A percentile compares a stretch with the other conserved stretches of the same genome.
Evolutionary conservation across 2,113 vertebrate genomes (phyloP).

Genomic region (Tamias sibiricus): DNA sequence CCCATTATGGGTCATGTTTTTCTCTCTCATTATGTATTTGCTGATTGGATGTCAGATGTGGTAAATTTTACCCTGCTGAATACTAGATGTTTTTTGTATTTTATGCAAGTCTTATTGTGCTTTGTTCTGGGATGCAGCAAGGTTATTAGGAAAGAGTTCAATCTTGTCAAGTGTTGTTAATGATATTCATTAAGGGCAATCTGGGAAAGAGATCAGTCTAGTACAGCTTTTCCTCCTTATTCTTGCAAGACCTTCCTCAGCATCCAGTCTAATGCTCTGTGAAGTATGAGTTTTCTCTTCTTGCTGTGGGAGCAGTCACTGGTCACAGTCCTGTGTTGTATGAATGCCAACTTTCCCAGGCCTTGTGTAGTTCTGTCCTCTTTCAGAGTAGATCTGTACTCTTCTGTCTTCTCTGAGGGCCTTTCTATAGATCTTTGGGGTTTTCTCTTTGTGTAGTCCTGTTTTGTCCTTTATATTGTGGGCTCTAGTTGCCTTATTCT

Average conservation of each 20-base stretch:
- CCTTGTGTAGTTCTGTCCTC: neutral
- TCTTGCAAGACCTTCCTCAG: neutral
- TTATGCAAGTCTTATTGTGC: neutral
- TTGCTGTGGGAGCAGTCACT: neutral
- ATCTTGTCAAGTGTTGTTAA: neutral
- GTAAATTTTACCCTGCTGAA: neutral
- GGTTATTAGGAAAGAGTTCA: neutral
- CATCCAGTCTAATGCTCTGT: neutral
- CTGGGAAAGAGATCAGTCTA: neutral
- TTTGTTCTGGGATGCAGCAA: slow-evolving; percentile 11
- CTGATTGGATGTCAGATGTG: neutral
- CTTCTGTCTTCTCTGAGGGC: neutral
- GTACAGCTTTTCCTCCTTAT: neutral
- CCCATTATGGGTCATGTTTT: neutral
- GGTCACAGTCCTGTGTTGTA: neutral
- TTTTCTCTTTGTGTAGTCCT: neutral
- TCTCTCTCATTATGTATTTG: neutral
- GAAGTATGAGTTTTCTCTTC: neutral
- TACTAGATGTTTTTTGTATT: neutral
- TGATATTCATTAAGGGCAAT: neutral
- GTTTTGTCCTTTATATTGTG: neutral
- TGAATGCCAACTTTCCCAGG: neutral
- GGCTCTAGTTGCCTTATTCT: neutral
- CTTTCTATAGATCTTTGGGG: neutral
- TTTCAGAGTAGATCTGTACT: neutral